These are phyloP conservation scores for Chaenocephalus aceratus DNA, from an alignment of 2,113 vertebrate species.

Conservation along the genomic window DNA sequence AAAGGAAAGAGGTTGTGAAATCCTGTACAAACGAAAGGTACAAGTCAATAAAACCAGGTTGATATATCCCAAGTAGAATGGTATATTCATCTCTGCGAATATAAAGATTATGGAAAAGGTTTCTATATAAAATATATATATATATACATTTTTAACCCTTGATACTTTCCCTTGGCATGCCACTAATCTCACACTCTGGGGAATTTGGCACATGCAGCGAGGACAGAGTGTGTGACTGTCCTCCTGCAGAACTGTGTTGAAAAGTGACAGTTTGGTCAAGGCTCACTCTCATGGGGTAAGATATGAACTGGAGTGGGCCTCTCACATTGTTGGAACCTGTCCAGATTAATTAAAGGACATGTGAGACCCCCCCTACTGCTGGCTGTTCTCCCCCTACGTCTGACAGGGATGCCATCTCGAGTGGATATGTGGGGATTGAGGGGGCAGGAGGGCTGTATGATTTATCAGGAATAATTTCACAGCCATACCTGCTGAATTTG, in stretches of 20 bases:
- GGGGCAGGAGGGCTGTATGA: constrained; percentile 62
- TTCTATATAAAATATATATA: background rate
- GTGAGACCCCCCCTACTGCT: constrained; percentile 49
- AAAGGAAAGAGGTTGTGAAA: constrained; percentile 24
- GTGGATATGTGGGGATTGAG: constrained; percentile 58
- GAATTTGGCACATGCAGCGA: constrained; percentile 30
- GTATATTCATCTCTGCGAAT: background rate
- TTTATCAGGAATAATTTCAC: constrained; percentile 79
- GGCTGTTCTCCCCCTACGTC: constrained; percentile 22
- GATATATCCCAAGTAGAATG: constrained; percentile 10
- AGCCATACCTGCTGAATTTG: constrained; percentile 77
- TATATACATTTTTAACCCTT: background rate
- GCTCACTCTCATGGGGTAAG: constrained; percentile 55
- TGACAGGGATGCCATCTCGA: constrained; percentile 59
- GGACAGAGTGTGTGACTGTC: constrained; percentile 53
- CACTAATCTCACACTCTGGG: constrained; percentile 11
- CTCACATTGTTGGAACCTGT: constrained; percentile 73
- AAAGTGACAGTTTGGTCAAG: constrained; percentile 66
- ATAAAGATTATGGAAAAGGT: background rate
- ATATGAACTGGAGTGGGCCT: constrained; percentile 62
- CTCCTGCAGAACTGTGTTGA: constrained; percentile 39
- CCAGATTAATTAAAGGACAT: constrained; percentile 81
- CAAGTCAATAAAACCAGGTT: constrained; percentile 26
- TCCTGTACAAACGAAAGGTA: constrained; percentile 5
- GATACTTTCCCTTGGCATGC: constrained; percentile 5